These are phyloP conservation scores for Butastur rufipennis DNA, from an alignment of 2,113 vertebrate species.

Conservation along the genomic window DNA sequence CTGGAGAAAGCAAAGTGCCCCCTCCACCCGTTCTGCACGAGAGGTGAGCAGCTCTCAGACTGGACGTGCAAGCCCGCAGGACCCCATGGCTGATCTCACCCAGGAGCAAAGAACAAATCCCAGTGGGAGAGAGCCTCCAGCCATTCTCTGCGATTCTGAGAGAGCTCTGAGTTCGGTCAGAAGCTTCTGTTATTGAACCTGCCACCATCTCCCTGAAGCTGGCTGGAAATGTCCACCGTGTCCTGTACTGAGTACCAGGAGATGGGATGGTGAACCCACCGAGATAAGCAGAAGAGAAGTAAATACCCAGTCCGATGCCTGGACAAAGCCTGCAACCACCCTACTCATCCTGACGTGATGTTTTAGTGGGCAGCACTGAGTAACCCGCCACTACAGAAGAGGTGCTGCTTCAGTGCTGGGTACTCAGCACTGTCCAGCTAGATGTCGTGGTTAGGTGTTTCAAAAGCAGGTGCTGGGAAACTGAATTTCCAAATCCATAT, in stretches of 20 bases:
- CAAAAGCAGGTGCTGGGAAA: not conserved
- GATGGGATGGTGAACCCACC: not conserved
- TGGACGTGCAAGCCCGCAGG: rapidly evolving
- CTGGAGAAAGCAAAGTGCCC: not conserved
- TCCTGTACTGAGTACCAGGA: no score
- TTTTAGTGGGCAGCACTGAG: not conserved
- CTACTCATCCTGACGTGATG: rapidly evolving
- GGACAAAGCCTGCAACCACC: not conserved
- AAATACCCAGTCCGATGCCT: not conserved
- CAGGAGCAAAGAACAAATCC: not conserved
- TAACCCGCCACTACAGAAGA: not conserved
- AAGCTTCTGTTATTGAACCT: not conserved
- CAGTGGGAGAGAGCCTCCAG: not conserved
- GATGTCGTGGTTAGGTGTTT: not conserved
- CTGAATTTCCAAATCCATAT: not conserved
- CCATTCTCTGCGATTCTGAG: not conserved
- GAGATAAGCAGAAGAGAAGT: not conserved
- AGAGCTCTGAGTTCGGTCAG: not conserved
- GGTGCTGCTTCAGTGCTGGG: not conserved
- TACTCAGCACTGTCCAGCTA: not conserved
- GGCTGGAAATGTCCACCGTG: not conserved
- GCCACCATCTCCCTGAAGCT: not conserved
- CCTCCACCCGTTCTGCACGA: rapidly evolving
- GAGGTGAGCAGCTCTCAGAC: not conserved
- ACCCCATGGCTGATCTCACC: rapidly evolving